Base-by-base conservation (phyloP, 92 coral and sea anemone species). In the Paramuricea clavata region DNA sequence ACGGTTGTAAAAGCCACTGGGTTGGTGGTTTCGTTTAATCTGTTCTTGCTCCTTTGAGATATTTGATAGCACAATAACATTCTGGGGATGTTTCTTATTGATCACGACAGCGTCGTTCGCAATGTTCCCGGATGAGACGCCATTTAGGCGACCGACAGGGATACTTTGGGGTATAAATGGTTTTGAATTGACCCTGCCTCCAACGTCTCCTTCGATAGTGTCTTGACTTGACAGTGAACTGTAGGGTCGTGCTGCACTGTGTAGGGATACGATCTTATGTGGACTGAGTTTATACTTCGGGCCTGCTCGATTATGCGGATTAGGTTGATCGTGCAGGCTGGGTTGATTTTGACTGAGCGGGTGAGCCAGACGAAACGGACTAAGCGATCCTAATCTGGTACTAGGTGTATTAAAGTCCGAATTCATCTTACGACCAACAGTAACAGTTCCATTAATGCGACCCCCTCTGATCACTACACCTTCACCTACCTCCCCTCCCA, bases 401-500 rank as follows among this genome's bases (percentile, higher is more conserved):
- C 5, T 10, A 10, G 10, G 44, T 27, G 0, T 12, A 26, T 19
- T 19, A 6, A 21, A 13, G 19, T 34, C 25, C 17, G 43, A 35
- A n/a, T 56, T 61, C 76, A 49, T 86, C 85, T 33, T 86, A 72
- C 78, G 79, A 72, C 76, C 91, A 9, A 85, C 88, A 17, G 90
- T 76, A 12, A 95, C 89, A n/a, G 98, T 91, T 47, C 95, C 99
- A 50, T 96, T 96, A 25, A 96, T 90, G 8, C 78, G 88, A 22
- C 99, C 99, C 21, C 89, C 86, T 27, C 92, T 93, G 31, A 96
- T 93, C 16, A 96, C 65, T 35, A 96, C 99, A 2, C 99, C 99
- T 25, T 96, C 99, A 3, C 95, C 95, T 54, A 96, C 92, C 83
- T 96, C 99, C n/a, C 99, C 99, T 17, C 99, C 99, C 31, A 93